Base-by-base conservation (phyloP, 2,113 vertebrate species). In the Suncus etruscus region DNA sequence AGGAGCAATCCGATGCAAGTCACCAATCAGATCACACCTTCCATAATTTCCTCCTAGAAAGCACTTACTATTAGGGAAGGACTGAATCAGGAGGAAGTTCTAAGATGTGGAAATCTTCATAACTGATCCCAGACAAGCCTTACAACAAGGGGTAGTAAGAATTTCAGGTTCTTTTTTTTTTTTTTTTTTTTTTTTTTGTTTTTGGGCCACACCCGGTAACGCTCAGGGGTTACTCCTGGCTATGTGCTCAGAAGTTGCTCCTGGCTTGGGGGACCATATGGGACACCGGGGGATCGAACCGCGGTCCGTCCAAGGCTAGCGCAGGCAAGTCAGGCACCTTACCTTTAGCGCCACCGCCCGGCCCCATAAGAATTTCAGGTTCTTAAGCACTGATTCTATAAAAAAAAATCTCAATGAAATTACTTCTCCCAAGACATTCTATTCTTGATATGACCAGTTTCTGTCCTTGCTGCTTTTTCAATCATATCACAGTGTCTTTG, bases 21-120 rank as follows among this genome's bases (percentile, higher is more conserved):
- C 24, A 61, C 50, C 76, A 47, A 12, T 4, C 18, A 6, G 24
- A 15, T 1, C 22, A 18, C 8, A n/a, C 4, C 31, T 39, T 4
- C 27, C 32, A 2, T 74, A 39, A 79, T 50, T 86, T 63, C 68
- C 78, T 91, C 79, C 91, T 66, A 31, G 66, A 92, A 79, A 83
- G 90, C 82, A 32, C 24, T 15, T 77, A 61, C 29, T 32, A 68
- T 25, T 12, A 79, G 89, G 22, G 6, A 9, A 24, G 31, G 22
- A 22, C 61, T 65, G 29, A 66, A 50, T 27, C 3, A 29, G 85
- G 68, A 27, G 76, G 58, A 69, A 83, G 65, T 58, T 78, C 65
- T 72, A 22, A 22, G 66, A 27, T 14, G 51, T 48, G 18, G 65
- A 48, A 54, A 80, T 58, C 51, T 76, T 84, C 75, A 84, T 66